Percentiles rank a stretch among this genome's conserved stretches.
Evolutionary conservation across 2,888 invertebrate genomes (phyloP).

Genomic region (Stenichneumon culpator): DNA sequence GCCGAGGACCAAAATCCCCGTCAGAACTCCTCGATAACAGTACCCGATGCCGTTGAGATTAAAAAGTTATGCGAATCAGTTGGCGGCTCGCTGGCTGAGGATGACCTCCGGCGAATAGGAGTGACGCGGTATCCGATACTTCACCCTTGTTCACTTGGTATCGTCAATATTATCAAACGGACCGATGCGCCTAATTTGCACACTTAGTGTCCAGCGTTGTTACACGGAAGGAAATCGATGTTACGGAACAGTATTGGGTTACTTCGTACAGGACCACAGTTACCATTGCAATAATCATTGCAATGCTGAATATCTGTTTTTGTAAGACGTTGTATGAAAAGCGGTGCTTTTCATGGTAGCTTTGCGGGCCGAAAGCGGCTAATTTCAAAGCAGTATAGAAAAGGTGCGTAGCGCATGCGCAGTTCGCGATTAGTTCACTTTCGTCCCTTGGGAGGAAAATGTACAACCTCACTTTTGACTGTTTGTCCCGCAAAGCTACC

Average conservation of each 20-base stretch:
- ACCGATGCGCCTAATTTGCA: background rate
- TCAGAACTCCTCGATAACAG: conserved; percentile 18
- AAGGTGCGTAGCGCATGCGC: too few relatives aligned
- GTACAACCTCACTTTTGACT: too few relatives aligned
- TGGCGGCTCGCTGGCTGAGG: conserved; percentile 56
- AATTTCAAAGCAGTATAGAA: too few relatives aligned
- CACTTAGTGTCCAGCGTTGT: background rate
- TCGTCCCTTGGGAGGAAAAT: too few relatives aligned
- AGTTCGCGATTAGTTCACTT: too few relatives aligned
- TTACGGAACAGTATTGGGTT: background rate
- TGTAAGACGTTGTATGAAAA: too few relatives aligned
- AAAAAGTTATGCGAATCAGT: conserved; percentile 61
- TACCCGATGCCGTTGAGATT: conserved; percentile 19
- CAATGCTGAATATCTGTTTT: background rate
- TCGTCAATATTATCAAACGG: background rate
- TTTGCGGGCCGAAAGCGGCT: too few relatives aligned
- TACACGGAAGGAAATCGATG: background rate
- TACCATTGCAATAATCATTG: background rate
- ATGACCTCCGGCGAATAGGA: conserved; percentile 53
- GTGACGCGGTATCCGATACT: conserved; percentile 1
- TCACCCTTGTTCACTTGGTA: conserved; percentile 41
- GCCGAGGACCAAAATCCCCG: conserved; percentile 23
- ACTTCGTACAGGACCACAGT: background rate
- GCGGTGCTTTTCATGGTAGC: too few relatives aligned
- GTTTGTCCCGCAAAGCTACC: too few relatives aligned